These are phyloP conservation scores for Apotomis betuletana DNA, from an alignment of 2,888 invertebrate genomes.

Conservation along the genomic window DNA sequence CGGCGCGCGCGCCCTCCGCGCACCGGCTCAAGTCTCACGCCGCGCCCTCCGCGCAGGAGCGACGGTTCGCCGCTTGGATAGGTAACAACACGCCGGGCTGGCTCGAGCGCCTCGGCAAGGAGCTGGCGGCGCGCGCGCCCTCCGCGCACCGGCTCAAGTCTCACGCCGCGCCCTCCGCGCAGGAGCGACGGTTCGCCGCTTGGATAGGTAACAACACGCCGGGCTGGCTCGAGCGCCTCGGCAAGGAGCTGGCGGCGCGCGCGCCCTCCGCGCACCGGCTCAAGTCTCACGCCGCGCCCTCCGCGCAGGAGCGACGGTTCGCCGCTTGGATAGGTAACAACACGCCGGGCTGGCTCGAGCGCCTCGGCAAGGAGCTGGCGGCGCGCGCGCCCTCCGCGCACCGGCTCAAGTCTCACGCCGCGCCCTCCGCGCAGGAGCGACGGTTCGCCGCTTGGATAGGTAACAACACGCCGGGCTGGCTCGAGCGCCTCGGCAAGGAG, in stretches of 20 bases:
- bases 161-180: slow-evolving; percentile 94
- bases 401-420: slow-evolving; percentile 96
- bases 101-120: no score
- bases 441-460: slow-evolving; percentile 99
- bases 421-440: slow-evolving; percentile 93
- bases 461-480: slow-evolving; percentile 56
- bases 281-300: slow-evolving; percentile 96
- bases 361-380: slow-evolving; percentile 71
- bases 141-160: slow-evolving; percentile 97
- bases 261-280: slow-evolving; percentile 97
- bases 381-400: slow-evolving; percentile 93
- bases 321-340: slow-evolving; percentile 96
- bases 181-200: slow-evolving; percentile 96
- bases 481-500: slow-evolving; percentile 86
- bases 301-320: slow-evolving; percentile 93
- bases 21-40: slow-evolving; percentile 66
- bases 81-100: slow-evolving; percentile 73
- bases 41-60: slow-evolving; percentile 94
- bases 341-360: slow-evolving; percentile 85
- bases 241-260: slow-evolving; percentile 80
- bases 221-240: slow-evolving; percentile 90
- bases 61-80: slow-evolving; percentile 99
- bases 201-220: slow-evolving; percentile 90
- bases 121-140: slow-evolving; percentile 81
- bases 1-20: slow-evolving; percentile 62